Evolutionary conservation across 2,797 vertebrate species (phyloP).

Genomic region (Alauda arvensis): DNA sequence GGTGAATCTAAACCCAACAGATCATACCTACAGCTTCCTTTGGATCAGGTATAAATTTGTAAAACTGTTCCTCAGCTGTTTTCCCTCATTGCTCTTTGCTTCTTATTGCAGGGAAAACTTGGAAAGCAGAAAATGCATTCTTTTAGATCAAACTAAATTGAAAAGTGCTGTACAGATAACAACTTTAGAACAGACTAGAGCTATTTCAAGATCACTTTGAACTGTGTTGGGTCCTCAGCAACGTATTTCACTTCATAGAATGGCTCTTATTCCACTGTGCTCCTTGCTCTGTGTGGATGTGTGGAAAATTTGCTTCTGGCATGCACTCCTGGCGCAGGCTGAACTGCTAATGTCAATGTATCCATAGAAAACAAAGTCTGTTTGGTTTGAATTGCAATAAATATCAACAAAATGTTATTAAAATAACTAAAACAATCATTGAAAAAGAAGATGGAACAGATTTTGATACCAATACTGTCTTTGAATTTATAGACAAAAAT

Average conservation of each 20-base stretch:
- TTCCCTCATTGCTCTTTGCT: not conserved
- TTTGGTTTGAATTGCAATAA: not conserved
- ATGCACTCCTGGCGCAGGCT: not conserved
- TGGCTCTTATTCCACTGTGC: not conserved
- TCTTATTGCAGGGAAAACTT: not conserved
- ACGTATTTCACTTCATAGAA: not conserved
- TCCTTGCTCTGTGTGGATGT: not conserved
- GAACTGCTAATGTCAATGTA: not conserved
- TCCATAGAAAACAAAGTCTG: not conserved
- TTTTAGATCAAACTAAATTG: not conserved
- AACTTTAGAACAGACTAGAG: not conserved
- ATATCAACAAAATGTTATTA: not conserved
- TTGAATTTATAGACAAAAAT: not conserved
- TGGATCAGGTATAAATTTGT: not conserved
- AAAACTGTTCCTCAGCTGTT: not conserved
- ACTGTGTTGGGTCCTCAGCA: not conserved
- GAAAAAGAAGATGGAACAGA: not conserved
- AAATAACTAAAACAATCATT: not conserved
- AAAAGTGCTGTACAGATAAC: not conserved
- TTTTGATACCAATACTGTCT: not conserved
- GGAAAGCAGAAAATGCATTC: not conserved
- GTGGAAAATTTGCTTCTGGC: not conserved
- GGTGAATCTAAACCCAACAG: not conserved
- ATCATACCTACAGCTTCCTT: not conserved
- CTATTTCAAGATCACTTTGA: not conserved